Evolutionary conservation across 2,888 invertebrate species (phyloP), one percentile per base, ranked within the genome.

Genomic region (Tetramorium bicarinatum): DNA sequence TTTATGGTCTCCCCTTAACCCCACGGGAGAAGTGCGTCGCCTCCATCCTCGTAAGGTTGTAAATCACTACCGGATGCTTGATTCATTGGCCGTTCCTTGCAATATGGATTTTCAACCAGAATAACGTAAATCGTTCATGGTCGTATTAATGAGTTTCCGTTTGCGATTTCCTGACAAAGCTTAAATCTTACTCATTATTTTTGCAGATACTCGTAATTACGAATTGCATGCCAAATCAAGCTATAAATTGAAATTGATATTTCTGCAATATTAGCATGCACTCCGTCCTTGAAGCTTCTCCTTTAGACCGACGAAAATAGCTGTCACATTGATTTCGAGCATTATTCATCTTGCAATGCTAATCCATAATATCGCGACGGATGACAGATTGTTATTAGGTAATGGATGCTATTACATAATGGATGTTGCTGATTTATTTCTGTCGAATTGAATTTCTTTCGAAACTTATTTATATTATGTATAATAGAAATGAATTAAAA

Each of bases 31-130:
- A 87, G 86, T 87, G 91, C 90, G 90, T 90, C 87, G 89, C 86
- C 87, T 89, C 85, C 62, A 83, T 90, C 87, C 89, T 89, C 82
- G 82, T 89, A 87, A 88, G 89, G 91, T 90, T 91, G 91, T 93
- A 92, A 93, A 93, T 93, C 93, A 93, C 90, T 83, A 85, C 69
- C 85, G 85, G 84, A 89, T 90, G 74, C 85, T 85, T 88, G 90
- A 91, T 91, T 92, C 90, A 87, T 87, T 83, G 89, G 87, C 85
- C 82, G 82, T 82, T 79, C 74, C 62, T 56, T 69, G 67, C 69
- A 81, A 29, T 81, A 83, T 69, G 87, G 84, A 87, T 90, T 87
- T 90, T 87, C 87, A 59, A 67, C 71, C 62, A 69, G 83, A 76
- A 85, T 85, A 77, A 66, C 82, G 72, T 59, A 84, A 85, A 84